Evolutionary conservation across 2,797 vertebrate species (phyloP), one percentile per base, ranked within the genome.

Genomic region (Semotilus atromaculatus): DNA sequence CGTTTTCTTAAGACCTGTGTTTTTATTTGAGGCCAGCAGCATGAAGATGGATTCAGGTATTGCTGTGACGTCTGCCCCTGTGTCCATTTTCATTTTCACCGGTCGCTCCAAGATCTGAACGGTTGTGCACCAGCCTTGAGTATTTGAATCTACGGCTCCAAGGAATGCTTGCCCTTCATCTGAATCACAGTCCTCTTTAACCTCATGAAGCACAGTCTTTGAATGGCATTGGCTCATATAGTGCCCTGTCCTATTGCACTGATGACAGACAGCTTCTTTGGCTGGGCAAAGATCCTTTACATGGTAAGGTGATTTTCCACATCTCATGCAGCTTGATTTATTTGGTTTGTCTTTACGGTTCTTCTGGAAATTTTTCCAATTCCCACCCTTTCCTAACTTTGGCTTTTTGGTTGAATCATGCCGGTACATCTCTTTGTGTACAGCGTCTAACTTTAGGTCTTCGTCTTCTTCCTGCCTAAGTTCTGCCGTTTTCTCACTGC

Each of bases 231-330:
- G 73, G 19, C 11, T 75, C 6, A 36, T 55, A 13, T 34, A 74
- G 5, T 75, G 29, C 10, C 73, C 73, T 75, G 6, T 55, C 13
- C 73, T 55, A 16, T 55, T 55, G 51, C 10, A 75, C 21, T 34
- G 48, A 18, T 74, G 72, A 74, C 48, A 53, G 26, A 4, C 34
- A 51, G 43, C 43, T 2, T 73, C 8, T 31, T 53, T 74, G 29
- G 71, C 45, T 51, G 71, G 45, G 26, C 45, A 74, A 26, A 74
- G 18, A 74, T 74, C 71, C 43, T 74, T 51, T 74, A 21, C 2
- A 51, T 23, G 40, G 1, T 72, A 48, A 48, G 70, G n/a, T 72
- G 40, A 6, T 72, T 72, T 72, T 72, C 70, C 70, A 26, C n/a
- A 72, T 71, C 68, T 71, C 38, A 45, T 71, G 13, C 38, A 45